Base-by-base conservation (phyloP, 2,888 invertebrate genomes). In the Dromius quadrimaculatus region DNA sequence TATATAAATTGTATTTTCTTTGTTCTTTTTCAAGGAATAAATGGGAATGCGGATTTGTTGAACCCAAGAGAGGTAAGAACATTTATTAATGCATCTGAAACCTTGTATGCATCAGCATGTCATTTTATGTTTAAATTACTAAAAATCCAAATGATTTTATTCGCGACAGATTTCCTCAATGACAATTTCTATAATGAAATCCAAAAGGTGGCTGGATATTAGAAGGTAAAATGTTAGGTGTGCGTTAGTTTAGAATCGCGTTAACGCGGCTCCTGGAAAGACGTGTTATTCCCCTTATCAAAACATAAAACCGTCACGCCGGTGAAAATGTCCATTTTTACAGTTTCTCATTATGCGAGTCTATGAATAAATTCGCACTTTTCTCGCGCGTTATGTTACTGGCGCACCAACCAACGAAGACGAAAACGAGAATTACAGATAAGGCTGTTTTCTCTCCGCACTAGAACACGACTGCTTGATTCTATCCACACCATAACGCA, bases 301-400 rank as follows among this genome's bases (percentile, higher is more conserved):
- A 83, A 83, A 82, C 83, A 82, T 83, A 83, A 83, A 83, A 83
- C 80, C 81, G 80, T 81, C 81, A 81, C 79, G 79, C 76, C 78
- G 80, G 77, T 78, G 81, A 79, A 83, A 84, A 84, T 83, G 84
- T 82, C 82, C 83, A 84, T 84, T 84, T 84, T 84, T 84, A 83
- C 83, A 82, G 83, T 83, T 83, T 84, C 84, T 84, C 83, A 84
- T 84, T 84, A 84, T 83, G 82, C 82, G 80, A 81, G 80, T 83
- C 84, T 83, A 84, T 84, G 84, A 84, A 84, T 84, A 84, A 84
- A 84, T 84, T 84, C 83, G 83, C 83, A 84, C 83, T 84, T 83
- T 81, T 76, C 78, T 77, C 78, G 78, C 79, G 80, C 81, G 81
- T 79, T 79, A 79, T 78, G 78, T 78, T 77, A 75, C 75, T 73